Base-by-base conservation (phyloP, 2,113 vertebrate species). In the Chaetura pelagica region DNA sequence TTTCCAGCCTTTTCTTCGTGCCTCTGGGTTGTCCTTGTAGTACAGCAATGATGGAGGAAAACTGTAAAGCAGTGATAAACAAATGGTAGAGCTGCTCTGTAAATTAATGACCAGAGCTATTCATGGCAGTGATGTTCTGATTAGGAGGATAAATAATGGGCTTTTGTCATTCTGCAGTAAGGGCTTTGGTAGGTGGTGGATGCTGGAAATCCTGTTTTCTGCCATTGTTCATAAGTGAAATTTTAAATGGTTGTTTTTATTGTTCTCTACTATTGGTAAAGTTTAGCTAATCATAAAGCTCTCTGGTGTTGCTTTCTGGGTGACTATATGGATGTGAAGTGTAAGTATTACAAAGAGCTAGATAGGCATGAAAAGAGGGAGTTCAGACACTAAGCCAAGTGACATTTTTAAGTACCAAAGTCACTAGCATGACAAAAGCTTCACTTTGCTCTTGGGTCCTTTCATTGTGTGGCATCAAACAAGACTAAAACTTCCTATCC, bases 401-500 rank as follows among this genome's bases (percentile, higher is more conserved):
- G 61, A 13, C 14, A 0, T 18, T 26, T 6, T 22, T 7, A 34
- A 29, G 59, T n/a, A 12, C 23, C 16, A 1, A 30, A 67, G 82
- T 22, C 55, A 40, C 7, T 19, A 16, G 32, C 2, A 0, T 48
- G 27, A 54, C 27, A 5, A 14, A 44, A 64, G 21, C 38, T 38
- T 38, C 10, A 12, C 38, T 66, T 52, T 40, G 72, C 46, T 78
- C 15, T 35, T 49, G n/a, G 10, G 30, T n/a, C 18, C 59, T 48
- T 66, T 8, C 3, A 4, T 7, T 48, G n/a, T 0, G 0, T 0
- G 1, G 26, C 40, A n/a, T 54, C 40, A 18, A 19, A 15, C 3
- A 40, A 20, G 24, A 10, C 30, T 0, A 62, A 9, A 9, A 42
- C 22, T 59, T 34, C 2, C 12, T n/a, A 9, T 9, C 10, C 4